Evolutionary conservation across 2,113 vertebrate species (phyloP).

Genomic region (Ameiurus melas): DNA sequence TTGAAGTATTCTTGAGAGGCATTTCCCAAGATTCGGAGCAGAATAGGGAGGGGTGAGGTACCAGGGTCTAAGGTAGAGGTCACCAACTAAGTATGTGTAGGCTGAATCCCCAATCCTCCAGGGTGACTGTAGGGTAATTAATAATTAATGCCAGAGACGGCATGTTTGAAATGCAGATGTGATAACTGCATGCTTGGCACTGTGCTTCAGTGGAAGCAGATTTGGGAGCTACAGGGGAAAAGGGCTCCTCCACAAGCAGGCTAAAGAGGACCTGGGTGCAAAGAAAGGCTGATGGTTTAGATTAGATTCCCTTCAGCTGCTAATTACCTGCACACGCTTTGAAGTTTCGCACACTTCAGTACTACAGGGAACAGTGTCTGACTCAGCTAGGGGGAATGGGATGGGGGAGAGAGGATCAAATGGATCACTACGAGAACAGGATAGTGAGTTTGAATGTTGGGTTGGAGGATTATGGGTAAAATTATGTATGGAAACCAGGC

Average conservation of each 20-base stretch:
- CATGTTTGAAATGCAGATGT: constrained; percentile 99
- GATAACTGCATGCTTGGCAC: constrained; percentile 91
- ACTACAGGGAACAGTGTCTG: constrained; percentile 79
- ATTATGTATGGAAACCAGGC: neutral
- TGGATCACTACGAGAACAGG: constrained; percentile 65
- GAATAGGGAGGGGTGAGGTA: constrained; percentile 20
- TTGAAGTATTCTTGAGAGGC: constrained; percentile 69
- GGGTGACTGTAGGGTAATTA: constrained; percentile 99
- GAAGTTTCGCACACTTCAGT: constrained; percentile 85
- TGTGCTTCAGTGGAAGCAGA: constrained; percentile 89
- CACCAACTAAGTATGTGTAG: constrained; percentile 86
- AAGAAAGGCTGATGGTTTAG: constrained; percentile 82
- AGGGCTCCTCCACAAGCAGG: constrained; percentile 56
- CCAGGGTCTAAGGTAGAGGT: constrained; percentile 79
- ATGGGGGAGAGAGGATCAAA: constrained; percentile 81
- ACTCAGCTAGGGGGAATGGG: constrained; percentile 80
- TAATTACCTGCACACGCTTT: constrained; percentile 89
- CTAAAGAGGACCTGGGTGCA: constrained; percentile 78
- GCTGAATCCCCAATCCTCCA: constrained; percentile 91
- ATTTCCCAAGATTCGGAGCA: constrained; percentile 68
- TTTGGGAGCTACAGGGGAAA: constrained; percentile 60
- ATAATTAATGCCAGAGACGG: constrained; percentile 99
- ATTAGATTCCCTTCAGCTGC: constrained; percentile 89
- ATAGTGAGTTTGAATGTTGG: constrained; percentile 46
- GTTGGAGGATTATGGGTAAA: neutral